phyloP scores from a whole-genome alignment of 2,797 vertebrate species.

The Paramormyrops hopkinsi region DNA sequence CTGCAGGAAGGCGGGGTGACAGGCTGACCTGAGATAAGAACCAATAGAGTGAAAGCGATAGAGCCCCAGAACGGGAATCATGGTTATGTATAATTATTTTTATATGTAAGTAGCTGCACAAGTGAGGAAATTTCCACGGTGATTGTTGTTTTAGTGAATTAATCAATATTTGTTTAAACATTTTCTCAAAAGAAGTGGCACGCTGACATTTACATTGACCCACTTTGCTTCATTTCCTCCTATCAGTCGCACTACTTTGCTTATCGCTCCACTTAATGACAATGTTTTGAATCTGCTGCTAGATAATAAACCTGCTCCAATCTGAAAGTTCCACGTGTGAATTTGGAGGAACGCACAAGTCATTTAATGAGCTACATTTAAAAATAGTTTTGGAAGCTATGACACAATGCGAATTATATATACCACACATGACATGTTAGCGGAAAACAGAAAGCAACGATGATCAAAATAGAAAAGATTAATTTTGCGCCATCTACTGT shows the following conservation, averaged over 20 bases:
- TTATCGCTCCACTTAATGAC: background rate
- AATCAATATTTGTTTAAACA: background rate
- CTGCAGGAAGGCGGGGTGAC: background rate
- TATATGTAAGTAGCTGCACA: background rate
- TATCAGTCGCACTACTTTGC: background rate
- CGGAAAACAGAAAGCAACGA: background rate
- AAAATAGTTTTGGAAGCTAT: background rate
- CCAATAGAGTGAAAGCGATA: background rate
- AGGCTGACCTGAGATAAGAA: background rate
- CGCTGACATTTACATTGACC: background rate
- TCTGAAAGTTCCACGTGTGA: background rate
- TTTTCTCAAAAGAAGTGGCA: background rate
- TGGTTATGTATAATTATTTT: background rate
- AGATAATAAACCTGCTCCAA: background rate
- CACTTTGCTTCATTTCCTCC: background rate
- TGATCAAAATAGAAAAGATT: background rate
- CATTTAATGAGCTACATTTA: background rate
- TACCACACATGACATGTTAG: background rate
- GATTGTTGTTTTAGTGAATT: background rate
- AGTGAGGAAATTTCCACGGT: background rate
- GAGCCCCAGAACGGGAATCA: background rate
- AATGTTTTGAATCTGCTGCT: background rate
- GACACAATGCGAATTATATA: background rate
- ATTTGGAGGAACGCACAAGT: background rate
- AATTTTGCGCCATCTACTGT: slow-evolving; percentile 19